These are phyloP conservation scores for Drosophila aff. DNA, from an alignment of 1,140 invertebrate species.

Conservation along the genomic window DNA sequence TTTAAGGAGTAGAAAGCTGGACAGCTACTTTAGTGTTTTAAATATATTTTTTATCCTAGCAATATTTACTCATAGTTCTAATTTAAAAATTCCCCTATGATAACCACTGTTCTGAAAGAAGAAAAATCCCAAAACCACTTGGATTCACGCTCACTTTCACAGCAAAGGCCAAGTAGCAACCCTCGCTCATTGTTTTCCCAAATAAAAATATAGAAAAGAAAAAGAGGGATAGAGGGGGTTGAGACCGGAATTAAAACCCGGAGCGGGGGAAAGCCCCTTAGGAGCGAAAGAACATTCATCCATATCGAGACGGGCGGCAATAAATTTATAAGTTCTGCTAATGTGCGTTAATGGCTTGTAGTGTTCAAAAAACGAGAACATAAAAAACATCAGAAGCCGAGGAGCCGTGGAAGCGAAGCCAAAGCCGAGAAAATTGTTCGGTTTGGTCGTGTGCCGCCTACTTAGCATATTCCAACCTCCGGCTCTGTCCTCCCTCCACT, in stretches of 20 bases:
- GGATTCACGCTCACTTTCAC: conserved; percentile 70
- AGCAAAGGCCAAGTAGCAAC: conserved; percentile 29
- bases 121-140: conserved; percentile 27
- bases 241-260: conserved; percentile 27
- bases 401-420: conserved; percentile 12
- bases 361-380: conserved; percentile 35
- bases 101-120: conserved; percentile 6
- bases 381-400: background rate
- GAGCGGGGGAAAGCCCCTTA: background rate
- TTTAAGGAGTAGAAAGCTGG: background rate
- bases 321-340: conserved; percentile 80
- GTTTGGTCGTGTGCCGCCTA: conserved; percentile 53
- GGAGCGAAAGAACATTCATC: conserved; percentile 28
- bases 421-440: conserved; percentile 34
- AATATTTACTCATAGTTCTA: background rate
- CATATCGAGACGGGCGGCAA: conserved; percentile 59
- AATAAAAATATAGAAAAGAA: background rate
- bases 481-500: background rate
- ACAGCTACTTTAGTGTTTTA: background rate
- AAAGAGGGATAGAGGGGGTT: conserved; percentile 14
- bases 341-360: conserved; percentile 82
- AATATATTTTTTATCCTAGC: background rate
- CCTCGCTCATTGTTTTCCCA: conserved; percentile 36
- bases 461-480: conserved; percentile 55
- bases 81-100: background rate